phyloP scores from a whole-genome alignment of 2,113 vertebrate genomes.

The Aythya baeri region DNA sequence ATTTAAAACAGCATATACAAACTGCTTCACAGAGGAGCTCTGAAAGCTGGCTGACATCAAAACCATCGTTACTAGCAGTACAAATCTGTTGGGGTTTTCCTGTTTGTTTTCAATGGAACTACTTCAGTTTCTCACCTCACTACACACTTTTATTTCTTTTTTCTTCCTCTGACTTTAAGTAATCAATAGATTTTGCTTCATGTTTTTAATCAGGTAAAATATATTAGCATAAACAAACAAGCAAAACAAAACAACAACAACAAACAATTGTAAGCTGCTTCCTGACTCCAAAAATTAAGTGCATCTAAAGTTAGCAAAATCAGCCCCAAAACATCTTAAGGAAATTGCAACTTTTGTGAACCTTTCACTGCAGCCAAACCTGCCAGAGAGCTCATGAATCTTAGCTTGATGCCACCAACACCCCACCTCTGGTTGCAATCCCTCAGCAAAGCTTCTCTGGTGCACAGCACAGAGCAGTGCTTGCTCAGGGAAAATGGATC shows the following conservation, averaged over 20 bases:
- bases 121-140: background rate
- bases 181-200: background rate
- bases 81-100: background rate
- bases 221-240: background rate
- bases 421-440: accelerated
- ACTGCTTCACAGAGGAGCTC: background rate
- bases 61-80: background rate
- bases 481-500: background rate
- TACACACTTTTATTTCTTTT: background rate
- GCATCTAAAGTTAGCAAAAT: background rate
- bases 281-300: background rate
- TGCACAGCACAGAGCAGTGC: accelerated
- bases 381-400: accelerated
- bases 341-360: background rate
- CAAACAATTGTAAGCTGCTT: background rate
- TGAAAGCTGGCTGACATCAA: background rate
- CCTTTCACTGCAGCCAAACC: background rate
- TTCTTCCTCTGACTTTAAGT: background rate
- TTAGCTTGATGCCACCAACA: background rate
- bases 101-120: background rate
- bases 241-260: background rate
- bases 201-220: background rate
- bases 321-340: background rate
- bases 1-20: background rate
- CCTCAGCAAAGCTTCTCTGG: accelerated